These are phyloP conservation scores for Lamellibrachia columna DNA, from an alignment of 2,888 invertebrate species.

Conservation along the genomic window DNA sequence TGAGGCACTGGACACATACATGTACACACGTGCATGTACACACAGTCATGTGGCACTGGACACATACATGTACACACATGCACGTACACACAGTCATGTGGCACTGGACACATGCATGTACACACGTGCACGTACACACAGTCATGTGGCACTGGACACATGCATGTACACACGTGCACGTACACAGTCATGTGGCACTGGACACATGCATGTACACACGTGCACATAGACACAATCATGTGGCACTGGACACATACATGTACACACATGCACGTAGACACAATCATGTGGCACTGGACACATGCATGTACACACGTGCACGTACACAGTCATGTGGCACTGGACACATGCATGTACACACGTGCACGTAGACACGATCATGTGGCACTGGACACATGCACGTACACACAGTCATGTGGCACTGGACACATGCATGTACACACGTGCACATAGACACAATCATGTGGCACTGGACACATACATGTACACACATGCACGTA, in stretches of 20 bases:
- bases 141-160: too few relatives aligned
- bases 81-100: too few relatives aligned
- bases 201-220: neutral
- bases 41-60: neutral
- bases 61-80: neutral
- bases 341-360: too few relatives aligned
- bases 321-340: too few relatives aligned
- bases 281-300: neutral
- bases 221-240: neutral
- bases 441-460: too few relatives aligned
- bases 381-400: too few relatives aligned
- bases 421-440: too few relatives aligned
- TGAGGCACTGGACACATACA: neutral
- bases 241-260: neutral
- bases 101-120: neutral
- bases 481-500: too few relatives aligned
- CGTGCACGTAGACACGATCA: too few relatives aligned
- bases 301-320: neutral
- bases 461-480: too few relatives aligned
- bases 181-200: neutral
- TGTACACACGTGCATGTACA: neutral
- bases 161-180: neutral
- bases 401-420: too few relatives aligned
- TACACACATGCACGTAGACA: neutral
- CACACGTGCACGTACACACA: neutral